These are phyloP conservation scores for Pachypanchax playfairii DNA, from an alignment of 2,113 vertebrate species.

Conservation along the genomic window DNA sequence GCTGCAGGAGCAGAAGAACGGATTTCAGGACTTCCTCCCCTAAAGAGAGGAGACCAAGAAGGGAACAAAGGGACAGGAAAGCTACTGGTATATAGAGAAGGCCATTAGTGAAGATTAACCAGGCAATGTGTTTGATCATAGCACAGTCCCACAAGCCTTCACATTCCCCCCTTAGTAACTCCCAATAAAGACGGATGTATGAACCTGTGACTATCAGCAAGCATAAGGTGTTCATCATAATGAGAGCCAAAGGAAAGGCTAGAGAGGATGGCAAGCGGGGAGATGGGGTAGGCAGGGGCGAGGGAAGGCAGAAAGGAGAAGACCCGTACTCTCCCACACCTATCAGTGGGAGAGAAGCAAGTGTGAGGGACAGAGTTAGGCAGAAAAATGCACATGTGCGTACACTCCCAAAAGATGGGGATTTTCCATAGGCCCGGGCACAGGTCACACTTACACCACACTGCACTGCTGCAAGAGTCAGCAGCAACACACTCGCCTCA, in stretches of 20 bases:
- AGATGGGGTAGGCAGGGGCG: constrained; percentile 81
- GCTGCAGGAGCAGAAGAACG: constrained; percentile 88
- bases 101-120: constrained; percentile 93
- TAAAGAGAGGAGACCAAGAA: constrained; percentile 87
- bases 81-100: constrained; percentile 94
- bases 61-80: constrained; percentile 91
- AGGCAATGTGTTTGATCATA: constrained; percentile 93
- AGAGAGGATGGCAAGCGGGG: constrained; percentile 83
- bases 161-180: constrained; percentile 86
- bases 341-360: constrained; percentile 84
- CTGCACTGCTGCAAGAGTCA: constrained; percentile 88
- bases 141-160: constrained; percentile 90
- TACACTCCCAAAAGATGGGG: constrained; percentile 79
- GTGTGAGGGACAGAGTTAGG: constrained; percentile 81
- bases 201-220: constrained; percentile 88
- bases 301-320: constrained; percentile 91
- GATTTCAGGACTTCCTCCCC: constrained; percentile 91
- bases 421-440: constrained; percentile 81
- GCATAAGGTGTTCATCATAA: constrained; percentile 88
- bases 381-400: constrained; percentile 84
- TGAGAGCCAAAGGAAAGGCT: constrained; percentile 80
- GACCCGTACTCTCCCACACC: constrained; percentile 90
- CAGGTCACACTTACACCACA: constrained; percentile 87
- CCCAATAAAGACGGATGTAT: constrained; percentile 92
- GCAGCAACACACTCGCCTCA: constrained; percentile 87